Evolutionary conservation across 2,888 invertebrate genomes (phyloP), one percentile per base, ranked within the genome.

Genomic region (Argyresthia goedartella): DNA sequence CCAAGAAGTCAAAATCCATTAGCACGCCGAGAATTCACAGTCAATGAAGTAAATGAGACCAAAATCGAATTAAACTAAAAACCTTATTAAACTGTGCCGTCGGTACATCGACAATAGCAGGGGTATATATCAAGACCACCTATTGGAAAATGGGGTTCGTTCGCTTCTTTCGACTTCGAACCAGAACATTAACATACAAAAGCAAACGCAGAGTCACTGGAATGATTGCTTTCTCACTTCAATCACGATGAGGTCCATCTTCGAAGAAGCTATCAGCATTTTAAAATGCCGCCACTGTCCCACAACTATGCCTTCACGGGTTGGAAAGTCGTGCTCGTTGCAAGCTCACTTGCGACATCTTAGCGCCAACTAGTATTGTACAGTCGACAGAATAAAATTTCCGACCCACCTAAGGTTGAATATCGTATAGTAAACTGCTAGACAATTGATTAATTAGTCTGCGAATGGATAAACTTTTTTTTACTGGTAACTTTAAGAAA

Each of bases 341-440:
- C 41, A 13, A 41, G 6, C n/a, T 41, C 41, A 41, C 41, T 41
- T 41, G 41, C 41, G 41, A 41, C 41, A 41, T 41, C 10, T 41
- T 41, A 41, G 41, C 6, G 41, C 41, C 41, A 11, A 11, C n/a
- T 11, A 25, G 1, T 11, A 47, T 25, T 47, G 25, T 47, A 10
- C n/a, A n/a, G n/a, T n/a, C n/a, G n/a, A n/a, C n/a, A n/a, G n/a
- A n/a, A n/a, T n/a, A n/a, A n/a, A n/a, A n/a, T n/a, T n/a, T n/a
- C n/a, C n/a, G n/a, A n/a, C n/a, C n/a, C n/a, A n/a, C n/a, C n/a
- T n/a, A n/a, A n/a, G n/a, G n/a, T n/a, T n/a, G n/a, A n/a, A n/a
- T n/a, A n/a, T n/a, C n/a, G n/a, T n/a, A n/a, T n/a, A n/a, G n/a
- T 10, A 16, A 47, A 47, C 25, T 47, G 56, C 60, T 67, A 76